A percentile compares a stretch with the other conserved stretches of the same genome.
Evolutionary conservation across 37 sponge, comb jelly and placozoan species (phyloP).

Genomic region (Eunapius fragilis): DNA sequence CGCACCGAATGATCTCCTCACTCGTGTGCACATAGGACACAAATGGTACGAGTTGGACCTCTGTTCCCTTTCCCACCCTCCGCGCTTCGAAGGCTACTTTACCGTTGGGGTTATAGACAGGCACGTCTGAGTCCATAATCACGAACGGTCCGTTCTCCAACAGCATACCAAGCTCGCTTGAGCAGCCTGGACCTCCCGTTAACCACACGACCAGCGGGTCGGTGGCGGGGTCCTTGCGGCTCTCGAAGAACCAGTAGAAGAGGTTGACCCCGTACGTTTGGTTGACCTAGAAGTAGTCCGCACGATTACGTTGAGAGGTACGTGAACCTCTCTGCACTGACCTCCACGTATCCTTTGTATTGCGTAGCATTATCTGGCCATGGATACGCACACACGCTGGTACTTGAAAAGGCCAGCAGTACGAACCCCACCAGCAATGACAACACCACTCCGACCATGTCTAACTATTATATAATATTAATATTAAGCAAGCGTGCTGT

Average conservation of each 20-base stretch:
- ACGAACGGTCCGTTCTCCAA: conserved; percentile 90
- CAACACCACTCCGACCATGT: too few species aligned
- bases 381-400: conserved; percentile 29
- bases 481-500: too few species aligned
- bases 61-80: too few species aligned
- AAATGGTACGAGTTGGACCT: too few species aligned
- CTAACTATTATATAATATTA: too few species aligned
- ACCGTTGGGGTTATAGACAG: conserved; percentile 70
- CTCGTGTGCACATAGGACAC: too few species aligned
- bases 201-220: conserved; percentile 91
- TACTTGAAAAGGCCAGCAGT: neutral
- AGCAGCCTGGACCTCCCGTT: conserved; percentile 92
- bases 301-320: too few species aligned
- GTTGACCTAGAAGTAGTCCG: conserved; percentile 79
- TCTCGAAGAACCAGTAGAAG: conserved; percentile 94
- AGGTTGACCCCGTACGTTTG: conserved; percentile 74
- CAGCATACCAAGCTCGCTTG: conserved; percentile 80
- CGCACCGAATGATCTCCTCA: too few species aligned
- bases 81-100: too few species aligned
- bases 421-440: neutral
- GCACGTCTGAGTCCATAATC: conserved; percentile 45
- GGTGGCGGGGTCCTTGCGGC: conserved; percentile 60
- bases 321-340: neutral
- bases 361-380: conserved; percentile 93
- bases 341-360: conserved; percentile 81